Evolutionary conservation across 1,140 invertebrate species (phyloP), one percentile per base, ranked within the genome.

Genomic region (Drosophila neocordata): DNA sequence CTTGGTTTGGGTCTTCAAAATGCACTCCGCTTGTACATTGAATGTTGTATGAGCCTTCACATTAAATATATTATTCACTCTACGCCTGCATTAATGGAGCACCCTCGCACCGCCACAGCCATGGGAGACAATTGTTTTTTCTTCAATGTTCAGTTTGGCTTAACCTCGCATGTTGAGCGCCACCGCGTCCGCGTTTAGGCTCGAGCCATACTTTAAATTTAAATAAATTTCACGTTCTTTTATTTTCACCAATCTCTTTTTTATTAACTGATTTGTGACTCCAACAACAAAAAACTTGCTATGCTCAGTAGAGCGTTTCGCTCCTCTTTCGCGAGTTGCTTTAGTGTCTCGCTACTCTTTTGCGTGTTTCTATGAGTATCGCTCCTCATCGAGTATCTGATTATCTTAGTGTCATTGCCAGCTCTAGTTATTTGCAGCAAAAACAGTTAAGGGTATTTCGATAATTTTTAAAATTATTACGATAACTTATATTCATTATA

Each of bases 1-100:
- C 41, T 20, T 48, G 41, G 41, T 48, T 48, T 18, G 41, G 18
- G 41, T 48, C 41, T 18, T 48, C n/a, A 48, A 48, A 48, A 48
- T 48, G 41, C 41, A 48, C 9, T 48, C 41, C 41, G 15, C 41
- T 48, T 48, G 41, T 18, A 48, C 41, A 20, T 48, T 3, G 9
- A 11, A 20, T 48, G 6, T 4, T 18, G 41, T 20, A 48, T 20
- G n/a, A 7, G 15, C 41, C 41, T 48, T 48, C 15, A 48, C 41
- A 48, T 20, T 20, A 48, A 20, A 20, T 18, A 48, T 48, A 48
- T 20, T 20, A 13, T 48, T 48, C 18, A 48, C 41, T 48, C 15
- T 48, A 20, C 1, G 41, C 41, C 41, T 20, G 41, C 41, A 48
- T 48, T 48, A 13, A 48, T 48, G 41, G 41, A 48, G 41, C 15